Percentiles rank a stretch among this genome's conserved stretches.
These are phyloP conservation scores for Butorides virescens DNA, from an alignment of 2,113 vertebrate species.

Conservation along the genomic window DNA sequence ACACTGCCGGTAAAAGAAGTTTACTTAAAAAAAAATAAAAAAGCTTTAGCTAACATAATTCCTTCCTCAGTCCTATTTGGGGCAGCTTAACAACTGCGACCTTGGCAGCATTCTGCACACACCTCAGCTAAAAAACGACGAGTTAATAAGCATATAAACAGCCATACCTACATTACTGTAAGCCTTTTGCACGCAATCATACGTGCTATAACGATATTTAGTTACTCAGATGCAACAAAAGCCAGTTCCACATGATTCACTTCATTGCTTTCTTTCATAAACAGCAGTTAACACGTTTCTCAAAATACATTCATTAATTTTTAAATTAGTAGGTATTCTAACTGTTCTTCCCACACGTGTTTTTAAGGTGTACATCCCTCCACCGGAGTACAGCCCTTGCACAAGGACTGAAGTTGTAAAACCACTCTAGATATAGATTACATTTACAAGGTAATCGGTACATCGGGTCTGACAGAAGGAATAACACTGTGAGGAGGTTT, in stretches of 20 bases:
- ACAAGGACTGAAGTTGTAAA: neutral
- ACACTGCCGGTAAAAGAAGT: neutral
- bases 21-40: neutral
- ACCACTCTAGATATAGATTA: neutral
- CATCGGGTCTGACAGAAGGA: neutral
- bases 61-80: neutral
- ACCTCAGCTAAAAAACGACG: neutral
- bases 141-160: slow-evolving; percentile 30
- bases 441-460: neutral
- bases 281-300: neutral
- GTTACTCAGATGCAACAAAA: neutral
- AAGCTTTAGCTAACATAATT: neutral
- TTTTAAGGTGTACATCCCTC: neutral
- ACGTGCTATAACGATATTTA: neutral
- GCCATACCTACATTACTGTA: neutral
- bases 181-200: neutral
- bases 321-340: neutral
- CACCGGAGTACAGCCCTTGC: neutral
- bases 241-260: neutral
- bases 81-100: neutral
- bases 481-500: neutral
- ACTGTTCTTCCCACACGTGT: neutral
- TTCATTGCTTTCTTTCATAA: neutral
- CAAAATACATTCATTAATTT: slow-evolving; percentile 23
- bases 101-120: neutral